phyloP scores from a whole-genome alignment of 2,888 invertebrate species.

The Cyclophora punctaria region DNA sequence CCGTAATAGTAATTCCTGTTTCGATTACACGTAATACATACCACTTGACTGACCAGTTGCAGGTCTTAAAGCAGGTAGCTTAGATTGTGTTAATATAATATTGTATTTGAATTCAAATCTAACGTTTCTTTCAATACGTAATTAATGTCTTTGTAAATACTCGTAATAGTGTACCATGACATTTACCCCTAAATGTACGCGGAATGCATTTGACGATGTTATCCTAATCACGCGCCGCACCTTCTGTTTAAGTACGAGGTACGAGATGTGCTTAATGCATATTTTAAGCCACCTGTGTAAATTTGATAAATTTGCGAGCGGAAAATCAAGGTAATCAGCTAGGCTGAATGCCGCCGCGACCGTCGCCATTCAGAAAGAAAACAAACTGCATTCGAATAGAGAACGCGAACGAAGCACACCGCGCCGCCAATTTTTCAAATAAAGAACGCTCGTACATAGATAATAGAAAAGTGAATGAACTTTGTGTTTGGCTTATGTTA shows the following conservation, averaged over 20 bases:
- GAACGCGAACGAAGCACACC: slow-evolving; percentile 41
- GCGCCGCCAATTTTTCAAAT: slow-evolving; percentile 17
- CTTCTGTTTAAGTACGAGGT: too few relatives aligned
- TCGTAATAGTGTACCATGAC: too few relatives aligned
- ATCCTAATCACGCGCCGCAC: too few relatives aligned
- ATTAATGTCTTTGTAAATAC: too few relatives aligned
- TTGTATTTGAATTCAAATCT: too few relatives aligned
- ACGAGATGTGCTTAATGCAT: too few relatives aligned
- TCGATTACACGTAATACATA: slow-evolving; percentile 23
- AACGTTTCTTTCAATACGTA: too few relatives aligned
- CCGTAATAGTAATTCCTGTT: slow-evolving; percentile 29
- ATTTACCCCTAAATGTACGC: too few relatives aligned
- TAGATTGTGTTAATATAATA: too few relatives aligned
- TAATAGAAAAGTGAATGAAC: slow-evolving; percentile 2
- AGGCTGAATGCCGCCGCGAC: slow-evolving; percentile 23
- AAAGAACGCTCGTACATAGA: slow-evolving; percentile 13
- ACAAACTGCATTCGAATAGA: slow-evolving; percentile 39
- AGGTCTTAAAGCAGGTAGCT: too few relatives aligned
- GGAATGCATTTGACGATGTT: too few relatives aligned
- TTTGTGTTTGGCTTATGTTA: slow-evolving; percentile 19
- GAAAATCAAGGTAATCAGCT: slow-evolving; percentile 54
- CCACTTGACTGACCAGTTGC: slow-evolving; percentile 3
- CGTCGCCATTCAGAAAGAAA: slow-evolving; percentile 29
- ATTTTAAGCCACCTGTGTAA: too few relatives aligned
- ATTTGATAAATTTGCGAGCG: slow-evolving; percentile 14